Base-by-base conservation (phyloP, 2,888 invertebrate species). In the Pantelozetes paolii region DNA sequence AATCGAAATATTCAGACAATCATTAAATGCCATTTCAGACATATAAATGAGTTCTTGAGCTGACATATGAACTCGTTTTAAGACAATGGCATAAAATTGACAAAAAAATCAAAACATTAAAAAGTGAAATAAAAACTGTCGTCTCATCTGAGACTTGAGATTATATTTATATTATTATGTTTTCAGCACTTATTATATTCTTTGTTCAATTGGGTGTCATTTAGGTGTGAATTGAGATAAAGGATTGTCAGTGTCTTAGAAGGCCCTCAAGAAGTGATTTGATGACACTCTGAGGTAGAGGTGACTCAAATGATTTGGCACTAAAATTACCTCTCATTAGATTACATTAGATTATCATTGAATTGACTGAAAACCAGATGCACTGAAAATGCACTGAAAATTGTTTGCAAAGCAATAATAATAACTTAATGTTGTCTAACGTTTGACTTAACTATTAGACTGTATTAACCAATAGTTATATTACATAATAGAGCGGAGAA, bases 321-420 rank as follows among this genome's bases (percentile, higher is more conserved):
- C 69, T 69, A 15, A 69, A 69, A 69, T 69, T 69, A 45, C 69
- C 42, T 9, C 69, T 69, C 69, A 69, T 69, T 69, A 69, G 42
- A 45, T 18, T 45, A 69, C 11, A 8, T 8, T 36, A 36, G 36
- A 5, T 8, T 18, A 9, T 15, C 45, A 13, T 40, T 45, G 20
- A 45, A 69, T 45, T 69, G 69, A 69, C 45, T n/a, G 36, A 69
- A 45, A 69, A 69, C 45, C 69, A 69, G 69, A 69, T 40, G n/a
- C 40, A 64, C 69, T 26, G 20, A 45, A 11, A 67, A 36, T 18
- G 13, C 67, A 69, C 36, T 64, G 20, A 32, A 64, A 64, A 67
- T 26, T 42, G 45, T 69, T 42, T 69, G 42, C 45, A 45, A 42
- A 69, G 15, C 45, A 69, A 69, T 69, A 45, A 69, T 69, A 69